These are phyloP conservation scores for Bombus ignitus DNA, from an alignment of 1,140 invertebrate species.

Conservation along the genomic window DNA sequence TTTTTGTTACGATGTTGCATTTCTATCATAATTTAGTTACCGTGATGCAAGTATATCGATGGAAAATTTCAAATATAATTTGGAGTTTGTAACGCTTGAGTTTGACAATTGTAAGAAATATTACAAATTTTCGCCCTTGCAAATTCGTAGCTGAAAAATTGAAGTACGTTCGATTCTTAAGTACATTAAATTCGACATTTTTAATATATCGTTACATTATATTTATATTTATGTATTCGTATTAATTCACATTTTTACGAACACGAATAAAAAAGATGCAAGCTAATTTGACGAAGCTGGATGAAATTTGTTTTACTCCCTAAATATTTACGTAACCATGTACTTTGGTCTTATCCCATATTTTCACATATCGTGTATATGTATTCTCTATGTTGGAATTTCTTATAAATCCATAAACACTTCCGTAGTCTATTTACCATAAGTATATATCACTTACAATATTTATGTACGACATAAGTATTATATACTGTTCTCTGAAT, in stretches of 20 bases:
- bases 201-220: neutral
- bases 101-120: neutral
- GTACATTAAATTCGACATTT: neutral
- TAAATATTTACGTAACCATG: too few species aligned
- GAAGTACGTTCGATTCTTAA: neutral
- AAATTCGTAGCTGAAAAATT: neutral
- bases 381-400: too few species aligned
- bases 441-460: neutral
- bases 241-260: too few species aligned
- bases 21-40: neutral
- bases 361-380: neutral
- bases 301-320: too few species aligned
- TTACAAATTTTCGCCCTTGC: neutral
- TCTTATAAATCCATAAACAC: neutral
- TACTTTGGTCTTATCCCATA: neutral
- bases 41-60: neutral
- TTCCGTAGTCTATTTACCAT: neutral
- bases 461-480: neutral
- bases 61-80: neutral
- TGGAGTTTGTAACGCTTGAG: too few species aligned
- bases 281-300: too few species aligned
- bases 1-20: neutral
- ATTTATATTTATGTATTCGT: neutral
- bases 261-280: too few species aligned
- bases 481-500: neutral